Evolutionary conservation across 2,113 vertebrate species (phyloP).

Genomic region (Ammodytes marinus): DNA sequence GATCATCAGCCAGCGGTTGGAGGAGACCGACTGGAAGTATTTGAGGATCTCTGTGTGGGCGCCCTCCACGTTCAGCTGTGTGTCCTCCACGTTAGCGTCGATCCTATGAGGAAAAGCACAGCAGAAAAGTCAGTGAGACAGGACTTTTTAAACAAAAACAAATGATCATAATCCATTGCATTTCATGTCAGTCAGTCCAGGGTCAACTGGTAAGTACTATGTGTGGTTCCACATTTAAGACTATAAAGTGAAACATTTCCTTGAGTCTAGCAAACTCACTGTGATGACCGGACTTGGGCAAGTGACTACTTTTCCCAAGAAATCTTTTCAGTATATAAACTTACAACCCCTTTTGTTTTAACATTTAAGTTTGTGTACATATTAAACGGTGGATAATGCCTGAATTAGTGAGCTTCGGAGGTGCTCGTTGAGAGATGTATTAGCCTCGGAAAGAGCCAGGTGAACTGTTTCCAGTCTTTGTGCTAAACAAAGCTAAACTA

Average conservation of each 20-base stretch:
- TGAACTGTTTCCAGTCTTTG: background rate
- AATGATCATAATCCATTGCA: background rate
- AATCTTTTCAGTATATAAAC: background rate
- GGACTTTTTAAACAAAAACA: background rate
- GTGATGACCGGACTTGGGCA: background rate
- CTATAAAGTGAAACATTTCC: background rate
- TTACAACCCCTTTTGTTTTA: background rate
- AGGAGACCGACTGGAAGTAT: conserved; percentile 95
- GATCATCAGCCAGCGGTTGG: conserved; percentile 96
- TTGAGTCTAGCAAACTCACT: background rate
- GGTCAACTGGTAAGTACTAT: background rate
- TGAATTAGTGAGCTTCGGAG: background rate
- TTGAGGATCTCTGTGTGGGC: conserved; percentile 95
- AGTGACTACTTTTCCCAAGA: too few species aligned
- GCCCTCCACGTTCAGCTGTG: conserved; percentile 92
- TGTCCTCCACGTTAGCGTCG: conserved; percentile 92
- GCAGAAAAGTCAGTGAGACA: background rate
- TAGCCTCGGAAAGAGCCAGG: background rate
- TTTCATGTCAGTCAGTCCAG: background rate
- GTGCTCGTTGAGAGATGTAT: background rate
- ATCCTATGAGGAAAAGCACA: conserved; percentile 81
- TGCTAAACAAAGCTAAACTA: background rate
- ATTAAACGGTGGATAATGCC: background rate
- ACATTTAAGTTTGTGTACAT: background rate
- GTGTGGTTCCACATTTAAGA: background rate